Percentiles rank a stretch among this genome's conserved stretches.
phyloP scores from a whole-genome alignment of 1,140 invertebrate species.

The Zaprionus kolodkinae region DNA sequence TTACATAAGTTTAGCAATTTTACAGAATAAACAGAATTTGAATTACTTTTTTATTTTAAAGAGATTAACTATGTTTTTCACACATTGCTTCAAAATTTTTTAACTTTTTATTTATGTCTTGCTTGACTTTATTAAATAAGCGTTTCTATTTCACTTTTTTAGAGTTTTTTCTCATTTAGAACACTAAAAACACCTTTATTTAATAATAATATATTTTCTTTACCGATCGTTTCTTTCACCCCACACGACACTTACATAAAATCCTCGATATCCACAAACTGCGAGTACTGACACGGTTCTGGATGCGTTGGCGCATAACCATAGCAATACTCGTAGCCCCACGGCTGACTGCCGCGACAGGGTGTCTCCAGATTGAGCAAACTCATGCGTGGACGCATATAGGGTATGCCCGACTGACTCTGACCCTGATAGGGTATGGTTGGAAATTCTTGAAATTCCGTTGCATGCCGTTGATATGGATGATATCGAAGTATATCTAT shows the following conservation, averaged over 20 bases:
- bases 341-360: constrained; percentile 85
- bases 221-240: too few species aligned
- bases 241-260: constrained; percentile 87
- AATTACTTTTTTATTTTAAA: too few species aligned
- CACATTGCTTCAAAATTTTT: too few species aligned
- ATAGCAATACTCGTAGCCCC: constrained; percentile 88
- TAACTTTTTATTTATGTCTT: too few species aligned
- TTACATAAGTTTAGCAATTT: too few species aligned
- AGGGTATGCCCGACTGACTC: constrained; percentile 33
- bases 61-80: too few species aligned
- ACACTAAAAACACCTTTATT: too few species aligned
- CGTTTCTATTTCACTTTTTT: too few species aligned
- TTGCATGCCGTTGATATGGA: constrained; percentile 55
- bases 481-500: constrained; percentile 48
- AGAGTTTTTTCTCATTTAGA: too few species aligned
- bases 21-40: too few species aligned
- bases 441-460: constrained; percentile 8
- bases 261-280: constrained; percentile 88
- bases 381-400: constrained; percentile 20
- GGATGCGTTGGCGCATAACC: constrained; percentile 84
- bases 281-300: constrained; percentile 87
- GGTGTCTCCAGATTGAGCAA: constrained; percentile 80
- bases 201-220: too few species aligned
- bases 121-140: too few species aligned
- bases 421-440: constrained; percentile 2